Percentiles rank a stretch among this genome's conserved stretches.
Conservation (phyloP, 2,888 invertebrate genomes). For the Meiosimyza platycephala region DNA sequence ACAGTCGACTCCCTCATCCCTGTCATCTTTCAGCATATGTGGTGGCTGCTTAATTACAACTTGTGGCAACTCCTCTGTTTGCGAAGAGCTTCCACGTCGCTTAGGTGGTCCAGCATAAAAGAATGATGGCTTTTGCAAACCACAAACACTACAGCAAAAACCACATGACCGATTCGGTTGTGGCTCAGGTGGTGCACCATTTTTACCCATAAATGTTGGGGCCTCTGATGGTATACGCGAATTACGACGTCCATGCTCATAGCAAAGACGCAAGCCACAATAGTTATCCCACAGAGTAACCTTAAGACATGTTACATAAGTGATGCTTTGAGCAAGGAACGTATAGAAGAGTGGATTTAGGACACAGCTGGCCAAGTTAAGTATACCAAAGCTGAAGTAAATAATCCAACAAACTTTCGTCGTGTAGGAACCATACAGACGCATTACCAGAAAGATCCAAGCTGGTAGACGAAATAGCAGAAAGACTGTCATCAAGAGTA, state of each 20-base stretch:
- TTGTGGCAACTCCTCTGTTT: neutral
- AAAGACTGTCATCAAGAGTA: constrained; percentile 71
- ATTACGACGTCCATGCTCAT: constrained; percentile 22
- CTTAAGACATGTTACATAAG: constrained; percentile 46
- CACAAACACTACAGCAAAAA: constrained; percentile 38
- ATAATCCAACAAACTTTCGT: constrained; percentile 66
- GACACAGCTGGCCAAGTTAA: constrained; percentile 70
- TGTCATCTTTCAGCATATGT: constrained; percentile 28
- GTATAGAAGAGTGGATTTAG: constrained; percentile 73
- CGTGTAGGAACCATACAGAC: constrained; percentile 61
- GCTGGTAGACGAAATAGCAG: constrained; percentile 70
- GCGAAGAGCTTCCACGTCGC: too few relatives aligned
- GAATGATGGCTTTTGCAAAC: constrained; percentile 31
- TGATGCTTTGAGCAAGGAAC: constrained; percentile 70
- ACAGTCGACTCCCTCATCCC: constrained; percentile 46
- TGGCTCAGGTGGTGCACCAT: neutral
- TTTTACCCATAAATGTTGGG: neutral
- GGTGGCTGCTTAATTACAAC: neutral
- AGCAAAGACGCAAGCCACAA: constrained; percentile 44
- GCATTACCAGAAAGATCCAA: constrained; percentile 70
- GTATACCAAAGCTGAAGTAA: constrained; percentile 68
- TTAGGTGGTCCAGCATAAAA: neutral
- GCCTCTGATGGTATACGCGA: neutral
- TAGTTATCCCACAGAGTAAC: constrained; percentile 37
- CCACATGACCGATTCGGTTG: constrained; percentile 30